Evolutionary conservation across 1,140 invertebrate genomes (phyloP).

Genomic region (Drosophila punjabiensis): DNA sequence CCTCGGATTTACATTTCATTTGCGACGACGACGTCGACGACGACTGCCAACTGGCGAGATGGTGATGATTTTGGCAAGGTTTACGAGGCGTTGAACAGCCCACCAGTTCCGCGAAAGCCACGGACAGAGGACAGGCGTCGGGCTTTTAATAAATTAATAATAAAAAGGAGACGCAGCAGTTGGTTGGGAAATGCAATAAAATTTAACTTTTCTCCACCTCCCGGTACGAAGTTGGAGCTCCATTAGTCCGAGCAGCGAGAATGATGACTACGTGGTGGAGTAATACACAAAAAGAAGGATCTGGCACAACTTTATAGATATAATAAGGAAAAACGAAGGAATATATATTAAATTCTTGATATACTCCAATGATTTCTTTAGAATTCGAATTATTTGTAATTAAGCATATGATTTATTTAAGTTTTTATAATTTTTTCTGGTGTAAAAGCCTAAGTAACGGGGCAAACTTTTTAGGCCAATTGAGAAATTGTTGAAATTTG

Average conservation of each 20-base stretch:
- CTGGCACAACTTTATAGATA: background rate
- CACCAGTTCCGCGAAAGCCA: slow-evolving; percentile 21
- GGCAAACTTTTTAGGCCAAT: slow-evolving; percentile 39
- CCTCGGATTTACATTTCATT: slow-evolving; percentile 79
- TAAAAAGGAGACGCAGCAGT: slow-evolving; percentile 47
- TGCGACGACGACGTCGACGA: slow-evolving; percentile 35
- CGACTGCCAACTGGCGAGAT: slow-evolving; percentile 16
- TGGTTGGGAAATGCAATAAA: slow-evolving; percentile 59
- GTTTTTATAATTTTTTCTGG: background rate
- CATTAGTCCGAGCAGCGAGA: slow-evolving; percentile 34
- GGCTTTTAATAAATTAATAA: slow-evolving; percentile 83
- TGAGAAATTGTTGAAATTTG: slow-evolving; percentile 44
- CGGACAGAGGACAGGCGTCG: slow-evolving; percentile 40
- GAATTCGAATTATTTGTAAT: background rate
- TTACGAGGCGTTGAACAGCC: slow-evolving; percentile 71
- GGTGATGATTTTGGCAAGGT: slow-evolving; percentile 76
- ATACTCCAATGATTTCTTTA: background rate
- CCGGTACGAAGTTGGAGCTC: slow-evolving; percentile 38
- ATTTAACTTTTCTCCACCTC: slow-evolving; percentile 18
- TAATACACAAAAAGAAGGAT: background rate
- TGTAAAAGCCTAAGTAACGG: slow-evolving; percentile 22
- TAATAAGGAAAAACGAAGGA: background rate
- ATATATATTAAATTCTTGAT: too few relatives aligned
- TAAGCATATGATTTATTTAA: background rate
- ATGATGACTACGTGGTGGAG: slow-evolving; percentile 10